These are phyloP conservation scores for Falco naumanni DNA, from an alignment of 2,797 vertebrate species.

Conservation along the genomic window DNA sequence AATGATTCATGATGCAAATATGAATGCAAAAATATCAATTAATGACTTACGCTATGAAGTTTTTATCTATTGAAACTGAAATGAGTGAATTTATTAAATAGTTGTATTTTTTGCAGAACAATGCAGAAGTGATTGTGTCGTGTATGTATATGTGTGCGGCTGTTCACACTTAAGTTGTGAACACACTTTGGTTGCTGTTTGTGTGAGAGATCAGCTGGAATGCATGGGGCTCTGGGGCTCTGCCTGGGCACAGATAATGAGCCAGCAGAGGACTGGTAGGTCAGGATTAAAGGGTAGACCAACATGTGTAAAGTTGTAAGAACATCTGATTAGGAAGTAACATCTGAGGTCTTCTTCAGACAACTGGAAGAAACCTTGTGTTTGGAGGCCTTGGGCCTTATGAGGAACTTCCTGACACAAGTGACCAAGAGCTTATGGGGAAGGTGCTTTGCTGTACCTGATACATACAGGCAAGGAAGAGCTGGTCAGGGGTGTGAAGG, in stretches of 20 bases:
- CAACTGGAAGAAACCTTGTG: not conserved
- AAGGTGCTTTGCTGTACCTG: not conserved
- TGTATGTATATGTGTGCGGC: rapidly evolving
- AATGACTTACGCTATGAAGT: not conserved
- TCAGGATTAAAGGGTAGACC: not conserved
- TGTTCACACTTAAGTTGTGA: not conserved
- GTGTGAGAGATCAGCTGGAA: not conserved
- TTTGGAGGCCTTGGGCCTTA: not conserved
- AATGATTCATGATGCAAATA: not conserved
- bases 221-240: not conserved
- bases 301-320: not conserved
- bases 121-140: not conserved
- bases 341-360: not conserved
- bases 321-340: not conserved
- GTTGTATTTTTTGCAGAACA: not conserved
- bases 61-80: not conserved
- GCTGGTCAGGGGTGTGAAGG: not conserved
- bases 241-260: not conserved
- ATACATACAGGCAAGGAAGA: not conserved
- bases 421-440: not conserved
- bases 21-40: not conserved
- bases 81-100: not conserved
- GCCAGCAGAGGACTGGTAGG: not conserved
- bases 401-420: not conserved
- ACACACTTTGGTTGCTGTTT: not conserved